Percentiles rank a stretch among this genome's conserved stretches.
These are phyloP conservation scores for Leptopterna dolabrata DNA, from an alignment of 2,888 invertebrate species.

Conservation along the genomic window DNA sequence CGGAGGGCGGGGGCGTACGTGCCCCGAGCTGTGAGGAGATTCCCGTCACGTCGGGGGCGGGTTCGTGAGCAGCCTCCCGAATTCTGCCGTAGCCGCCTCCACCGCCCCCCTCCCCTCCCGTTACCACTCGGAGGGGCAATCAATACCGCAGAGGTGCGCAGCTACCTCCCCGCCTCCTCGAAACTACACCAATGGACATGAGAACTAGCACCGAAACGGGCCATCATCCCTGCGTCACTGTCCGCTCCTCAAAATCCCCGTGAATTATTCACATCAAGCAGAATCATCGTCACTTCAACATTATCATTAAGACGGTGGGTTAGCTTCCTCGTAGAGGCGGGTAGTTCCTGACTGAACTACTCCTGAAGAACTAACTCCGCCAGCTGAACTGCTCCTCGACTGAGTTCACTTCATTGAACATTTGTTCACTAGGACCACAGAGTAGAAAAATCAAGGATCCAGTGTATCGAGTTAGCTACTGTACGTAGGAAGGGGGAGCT, in stretches of 20 bases:
- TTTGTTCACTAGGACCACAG: too few relatives aligned
- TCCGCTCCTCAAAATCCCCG: not conserved
- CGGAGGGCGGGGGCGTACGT: conserved; percentile 19
- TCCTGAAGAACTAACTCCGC: too few relatives aligned
- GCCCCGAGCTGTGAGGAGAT: conserved; percentile 4
- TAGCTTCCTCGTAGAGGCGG: too few relatives aligned
- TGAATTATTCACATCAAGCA: not conserved
- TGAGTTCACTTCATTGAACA: too few relatives aligned
- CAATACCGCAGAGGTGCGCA: conserved; percentile 52
- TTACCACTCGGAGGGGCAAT: conserved; percentile 21
- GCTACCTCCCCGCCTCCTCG: conserved; percentile 31
- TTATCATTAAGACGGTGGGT: too few relatives aligned
- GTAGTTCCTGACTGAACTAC: too few relatives aligned
- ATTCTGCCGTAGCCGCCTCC: conserved; percentile 13
- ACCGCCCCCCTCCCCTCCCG: not conserved
- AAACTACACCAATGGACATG: conserved; percentile 14
- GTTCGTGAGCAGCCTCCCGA: conserved; percentile 55
- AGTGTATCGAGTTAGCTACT: too few relatives aligned
- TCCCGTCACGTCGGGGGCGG: conserved; percentile 57
- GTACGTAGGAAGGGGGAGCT: too few relatives aligned
- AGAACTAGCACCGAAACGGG: conserved; percentile 14
- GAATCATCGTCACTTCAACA: too few relatives aligned
- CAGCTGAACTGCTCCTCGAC: too few relatives aligned
- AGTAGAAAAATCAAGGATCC: too few relatives aligned
- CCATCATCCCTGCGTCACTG: conserved; percentile 16